A percentile compares a stretch with the other conserved stretches of the same genome.
These are phyloP conservation scores for Syngnathus floridae DNA, from an alignment of 2,113 vertebrate species.

Conservation along the genomic window DNA sequence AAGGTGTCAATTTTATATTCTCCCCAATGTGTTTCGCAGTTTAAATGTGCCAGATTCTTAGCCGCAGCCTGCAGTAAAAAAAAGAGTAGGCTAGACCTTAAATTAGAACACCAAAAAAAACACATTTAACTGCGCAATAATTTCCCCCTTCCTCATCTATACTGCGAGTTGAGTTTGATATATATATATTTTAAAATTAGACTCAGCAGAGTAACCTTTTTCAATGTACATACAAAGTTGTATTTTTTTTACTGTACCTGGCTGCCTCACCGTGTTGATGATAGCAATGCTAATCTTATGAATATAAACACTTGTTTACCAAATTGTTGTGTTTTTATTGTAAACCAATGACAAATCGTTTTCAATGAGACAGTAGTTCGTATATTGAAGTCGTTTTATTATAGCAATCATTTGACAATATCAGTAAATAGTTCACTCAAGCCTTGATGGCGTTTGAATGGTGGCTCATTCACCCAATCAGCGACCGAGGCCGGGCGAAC, in stretches of 20 bases:
- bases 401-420: neutral
- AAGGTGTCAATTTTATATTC: too few species aligned
- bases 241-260: slow-evolving; percentile 64
- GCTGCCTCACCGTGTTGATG: slow-evolving; percentile 28
- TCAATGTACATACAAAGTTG: slow-evolving; percentile 65
- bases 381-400: neutral
- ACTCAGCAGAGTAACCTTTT: slow-evolving; percentile 31
- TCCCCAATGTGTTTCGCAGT: neutral
- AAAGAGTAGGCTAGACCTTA: too few species aligned
- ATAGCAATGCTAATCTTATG: slow-evolving; percentile 36
- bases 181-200: slow-evolving; percentile 50
- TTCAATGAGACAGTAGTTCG: neutral
- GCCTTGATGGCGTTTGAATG: neutral
- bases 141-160: neutral
- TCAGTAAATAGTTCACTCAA: neutral
- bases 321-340: neutral
- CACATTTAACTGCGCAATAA: too few species aligned
- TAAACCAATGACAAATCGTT: neutral
- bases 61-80: neutral
- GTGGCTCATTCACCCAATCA: neutral
- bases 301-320: slow-evolving; percentile 47
- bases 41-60: neutral
- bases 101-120: neutral
- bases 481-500: neutral
- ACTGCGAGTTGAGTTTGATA: neutral